Base-by-base conservation (phyloP, 2,888 invertebrate species). In the Ethmia dodecea region DNA sequence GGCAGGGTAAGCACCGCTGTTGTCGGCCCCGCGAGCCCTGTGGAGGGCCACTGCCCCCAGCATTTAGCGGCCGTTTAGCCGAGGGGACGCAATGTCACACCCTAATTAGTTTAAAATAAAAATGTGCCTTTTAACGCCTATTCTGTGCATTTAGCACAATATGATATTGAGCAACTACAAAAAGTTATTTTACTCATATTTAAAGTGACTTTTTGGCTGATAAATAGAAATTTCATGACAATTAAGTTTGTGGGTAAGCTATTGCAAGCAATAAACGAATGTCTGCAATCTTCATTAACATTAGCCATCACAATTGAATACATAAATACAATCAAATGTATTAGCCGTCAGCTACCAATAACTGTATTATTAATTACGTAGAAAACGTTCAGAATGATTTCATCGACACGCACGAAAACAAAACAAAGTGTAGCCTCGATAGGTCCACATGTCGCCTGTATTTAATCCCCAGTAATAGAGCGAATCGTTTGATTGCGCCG, bases 81-180 rank as follows among this genome's bases (percentile, higher is more conserved):
- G 10, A 50, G 53, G 63, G 59, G 60, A 26, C 26, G 60, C 49
- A 45, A 40, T 53, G 71, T 68, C 72, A 59, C 71, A 65, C 76
- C 72, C 73, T 72, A 77, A 79, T 80, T 78, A 78, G 70, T 71
- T 70, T 50, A 62, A 60, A 69, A 76, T 75, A 71, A 24, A 24
- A 24, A 55, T 61, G 62, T 49, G 60, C 57, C 64, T 73, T 71
- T 75, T 75, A 71, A 65, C 62, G 67, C 66, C 66, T 60, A 58
- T 66, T 69, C 67, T 60, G 22, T n/a, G n/a, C 22, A 22, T 8
- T n/a, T 22, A 20, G n/a, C n/a, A n/a, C n/a, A n/a, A n/a, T n/a
- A n/a, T n/a, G n/a, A n/a, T n/a, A n/a, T n/a, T n/a, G n/a, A n/a
- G n/a, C n/a, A n/a, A n/a, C n/a, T n/a, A n/a, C n/a, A n/a, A n/a